Evolutionary conservation across 2,113 vertebrate species (phyloP), one percentile per base, ranked within the genome.

Genomic region (Phodopus roborovskii): DNA sequence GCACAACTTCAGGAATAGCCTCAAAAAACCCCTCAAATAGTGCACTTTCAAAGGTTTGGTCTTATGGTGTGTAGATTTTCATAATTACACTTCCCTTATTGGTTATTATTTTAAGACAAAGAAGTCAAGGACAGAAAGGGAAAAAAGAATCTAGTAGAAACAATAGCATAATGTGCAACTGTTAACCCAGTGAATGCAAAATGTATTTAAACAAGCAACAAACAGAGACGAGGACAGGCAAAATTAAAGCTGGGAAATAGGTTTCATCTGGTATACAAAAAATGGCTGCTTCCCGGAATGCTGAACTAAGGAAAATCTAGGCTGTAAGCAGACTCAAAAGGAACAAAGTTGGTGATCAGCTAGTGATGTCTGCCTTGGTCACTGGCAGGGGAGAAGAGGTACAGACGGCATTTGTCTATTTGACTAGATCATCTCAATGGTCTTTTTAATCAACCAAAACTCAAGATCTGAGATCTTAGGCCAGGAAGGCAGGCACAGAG

Each of bases 231-330:
- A 87, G 15, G 7, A 53, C 93, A 90, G 53, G 42, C 48, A 89
- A 96, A 94, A 86, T 77, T 71, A 73, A 92, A 74, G 68, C 22
- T 70, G 36, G 48, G 73, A 86, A 93, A 88, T 28, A 81, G 42
- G 26, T 81, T 90, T 95, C 62, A 91, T 81, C 36, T 77, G 66
- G 4, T 74, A 0, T 73, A 16, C n/a, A 82, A 56, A 45, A 75
- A 45, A 88, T 5, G 73, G 45, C n/a, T 66, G 50, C 84, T 93
- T 90, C 92, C 79, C 88, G 75, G 74, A 90, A 90, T 50, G 88
- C 45, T 77, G 66, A 95, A 24, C 79, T 96, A 71, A 93, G 84
- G 91, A 42, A 45, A 94, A 71, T 56, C 20, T 71, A 92, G 71
- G 62, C 33, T 90, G 30, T 30, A 20, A 86, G 77, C 28, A 93